These are phyloP conservation scores for Andrena trimmerana DNA, from an alignment of 2,888 invertebrate species.

Conservation along the genomic window DNA sequence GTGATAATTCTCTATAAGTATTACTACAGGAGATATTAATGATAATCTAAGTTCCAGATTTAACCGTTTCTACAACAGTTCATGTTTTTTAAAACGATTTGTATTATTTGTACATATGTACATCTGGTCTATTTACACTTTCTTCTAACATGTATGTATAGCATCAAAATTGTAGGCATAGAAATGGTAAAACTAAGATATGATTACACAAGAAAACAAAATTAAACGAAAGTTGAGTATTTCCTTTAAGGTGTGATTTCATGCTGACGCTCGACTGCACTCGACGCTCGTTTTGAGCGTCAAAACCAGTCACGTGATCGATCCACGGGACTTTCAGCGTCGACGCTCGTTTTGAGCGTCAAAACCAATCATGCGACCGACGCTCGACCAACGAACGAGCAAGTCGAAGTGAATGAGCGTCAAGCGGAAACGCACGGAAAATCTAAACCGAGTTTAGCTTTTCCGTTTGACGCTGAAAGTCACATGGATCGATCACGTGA, in stretches of 20 bases:
- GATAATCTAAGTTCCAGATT: not conserved
- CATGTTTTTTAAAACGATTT: not conserved
- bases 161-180: slow-evolving; percentile 14
- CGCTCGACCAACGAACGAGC: too few relatives aligned
- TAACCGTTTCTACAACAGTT: not conserved
- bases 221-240: not conserved
- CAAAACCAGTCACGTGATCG: too few relatives aligned
- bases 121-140: not conserved
- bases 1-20: not conserved
- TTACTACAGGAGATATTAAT: not conserved
- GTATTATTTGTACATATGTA: not conserved
- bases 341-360: too few relatives aligned
- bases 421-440: too few relatives aligned
- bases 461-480: too few relatives aligned
- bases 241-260: not conserved
- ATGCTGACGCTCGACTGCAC: too few relatives aligned
- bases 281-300: too few relatives aligned
- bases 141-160: slow-evolving; percentile 16
- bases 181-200: slow-evolving; percentile 5
- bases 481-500: too few relatives aligned
- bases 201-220: slow-evolving; percentile 24
- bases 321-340: too few relatives aligned
- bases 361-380: too few relatives aligned
- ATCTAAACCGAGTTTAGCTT: too few relatives aligned
- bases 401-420: too few relatives aligned